These are phyloP conservation scores for Ostrea edulis DNA, from an alignment of 1,140 invertebrate species.

Conservation along the genomic window DNA sequence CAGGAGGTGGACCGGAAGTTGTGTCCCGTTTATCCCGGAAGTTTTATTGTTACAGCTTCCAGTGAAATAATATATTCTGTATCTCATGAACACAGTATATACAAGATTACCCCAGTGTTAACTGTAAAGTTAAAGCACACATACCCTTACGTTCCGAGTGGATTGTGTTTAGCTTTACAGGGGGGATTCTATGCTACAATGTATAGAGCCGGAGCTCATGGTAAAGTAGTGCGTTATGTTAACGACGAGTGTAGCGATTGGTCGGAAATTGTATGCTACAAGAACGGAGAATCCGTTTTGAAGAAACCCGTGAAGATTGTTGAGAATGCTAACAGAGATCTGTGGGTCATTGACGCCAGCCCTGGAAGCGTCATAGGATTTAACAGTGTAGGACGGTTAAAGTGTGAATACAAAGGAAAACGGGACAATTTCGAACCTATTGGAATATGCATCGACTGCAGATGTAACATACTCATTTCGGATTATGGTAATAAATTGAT, in stretches of 20 bases:
- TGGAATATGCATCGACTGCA: constrained; percentile 1
- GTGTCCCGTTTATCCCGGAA: not conserved
- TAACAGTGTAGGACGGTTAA: not conserved
- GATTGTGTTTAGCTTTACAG: not conserved
- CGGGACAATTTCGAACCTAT: constrained; percentile 17
- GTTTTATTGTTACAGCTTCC: not conserved
- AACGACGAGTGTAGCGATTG: not conserved
- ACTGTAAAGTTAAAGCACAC: not conserved
- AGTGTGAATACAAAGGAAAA: constrained; percentile 25
- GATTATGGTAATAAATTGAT: not conserved
- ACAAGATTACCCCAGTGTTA: not conserved
- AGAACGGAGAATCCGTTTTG: not conserved
- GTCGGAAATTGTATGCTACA: not conserved
- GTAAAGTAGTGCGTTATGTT: constrained; percentile 11
- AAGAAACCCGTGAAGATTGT: constrained; percentile 8
- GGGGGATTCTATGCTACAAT: not conserved
- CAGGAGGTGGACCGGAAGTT: not conserved
- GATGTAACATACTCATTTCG: constrained; percentile 26
- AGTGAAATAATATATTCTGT: constrained; percentile 2
- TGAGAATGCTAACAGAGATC: constrained; percentile 23
- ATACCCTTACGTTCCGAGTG: not conserved
- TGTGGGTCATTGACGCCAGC: constrained; percentile 22
- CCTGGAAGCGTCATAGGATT: not conserved
- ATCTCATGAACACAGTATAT: constrained; percentile 20
- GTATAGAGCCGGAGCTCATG: not conserved